phyloP scores from a whole-genome alignment of 1,140 invertebrate genomes.

The Ericerus pela region DNA sequence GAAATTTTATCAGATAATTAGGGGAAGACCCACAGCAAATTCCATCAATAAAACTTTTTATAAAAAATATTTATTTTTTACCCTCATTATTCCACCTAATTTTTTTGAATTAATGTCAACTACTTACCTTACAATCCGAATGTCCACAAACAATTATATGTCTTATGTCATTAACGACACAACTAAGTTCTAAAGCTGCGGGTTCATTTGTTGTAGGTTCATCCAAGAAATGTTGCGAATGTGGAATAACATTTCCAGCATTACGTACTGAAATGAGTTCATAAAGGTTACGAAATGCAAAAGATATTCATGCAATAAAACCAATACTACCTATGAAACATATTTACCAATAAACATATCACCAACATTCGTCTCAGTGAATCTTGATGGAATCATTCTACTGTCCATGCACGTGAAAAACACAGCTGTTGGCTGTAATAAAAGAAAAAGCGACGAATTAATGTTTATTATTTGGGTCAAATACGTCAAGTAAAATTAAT shows the following conservation, averaged over 20 bases:
- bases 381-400: slow-evolving; percentile 85
- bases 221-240: slow-evolving; percentile 72
- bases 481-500: slow-evolving; percentile 1
- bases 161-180: slow-evolving; percentile 79
- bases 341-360: slow-evolving; percentile 88
- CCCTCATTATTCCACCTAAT: too few relatives aligned
- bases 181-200: slow-evolving; percentile 83
- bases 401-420: slow-evolving; percentile 97
- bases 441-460: slow-evolving; percentile 14
- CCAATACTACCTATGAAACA: background rate
- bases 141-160: slow-evolving; percentile 93
- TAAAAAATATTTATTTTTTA: too few relatives aligned
- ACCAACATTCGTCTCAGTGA: slow-evolving; percentile 87
- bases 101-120: too few relatives aligned
- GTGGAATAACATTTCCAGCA: slow-evolving; percentile 82
- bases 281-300: background rate
- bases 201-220: slow-evolving; percentile 84
- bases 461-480: slow-evolving; percentile 5
- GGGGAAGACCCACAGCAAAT: too few relatives aligned
- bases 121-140: slow-evolving; percentile 76
- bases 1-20: too few relatives aligned
- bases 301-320: slow-evolving; percentile 15
- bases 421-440: slow-evolving; percentile 75
- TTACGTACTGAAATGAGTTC: slow-evolving; percentile 60
- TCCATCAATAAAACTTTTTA: too few relatives aligned